phyloP scores from a whole-genome alignment of 2,888 invertebrate species.

The Phengaris alcon region DNA sequence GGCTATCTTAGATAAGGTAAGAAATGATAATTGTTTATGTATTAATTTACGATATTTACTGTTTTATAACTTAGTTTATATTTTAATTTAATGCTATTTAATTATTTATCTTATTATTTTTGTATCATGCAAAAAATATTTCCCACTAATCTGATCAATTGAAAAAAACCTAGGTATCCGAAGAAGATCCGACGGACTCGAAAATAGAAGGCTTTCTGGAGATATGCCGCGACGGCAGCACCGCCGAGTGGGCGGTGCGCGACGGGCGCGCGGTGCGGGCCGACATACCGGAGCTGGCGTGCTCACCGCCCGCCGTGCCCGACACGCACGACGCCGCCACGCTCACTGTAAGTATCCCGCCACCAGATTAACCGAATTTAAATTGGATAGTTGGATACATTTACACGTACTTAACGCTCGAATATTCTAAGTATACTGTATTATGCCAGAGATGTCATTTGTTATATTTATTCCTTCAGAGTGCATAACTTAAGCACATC shows the following conservation, averaged over 20 bases:
- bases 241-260: constrained; percentile 80
- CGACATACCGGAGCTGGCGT: constrained; percentile 79
- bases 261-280: constrained; percentile 75
- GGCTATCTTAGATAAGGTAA: constrained; percentile 62
- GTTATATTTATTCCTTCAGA: too few relatives aligned
- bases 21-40: neutral
- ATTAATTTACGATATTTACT: neutral
- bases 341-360: constrained; percentile 51
- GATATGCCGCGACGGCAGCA: constrained; percentile 79
- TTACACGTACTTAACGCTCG: too few relatives aligned
- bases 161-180: constrained; percentile 34
- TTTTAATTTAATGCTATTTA: neutral
- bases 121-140: neutral
- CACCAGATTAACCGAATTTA: too few relatives aligned
- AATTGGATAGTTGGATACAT: too few relatives aligned
- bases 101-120: neutral
- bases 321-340: constrained; percentile 48
- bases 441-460: too few relatives aligned
- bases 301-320: constrained; percentile 80
- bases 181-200: constrained; percentile 47
- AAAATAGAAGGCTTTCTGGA: constrained; percentile 72
- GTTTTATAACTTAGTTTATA: neutral
- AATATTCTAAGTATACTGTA: too few relatives aligned
- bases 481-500: neutral
- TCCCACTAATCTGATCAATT: too few relatives aligned